Conservation (phyloP, 2,113 vertebrate genomes). For the Rynchops niger region DNA sequence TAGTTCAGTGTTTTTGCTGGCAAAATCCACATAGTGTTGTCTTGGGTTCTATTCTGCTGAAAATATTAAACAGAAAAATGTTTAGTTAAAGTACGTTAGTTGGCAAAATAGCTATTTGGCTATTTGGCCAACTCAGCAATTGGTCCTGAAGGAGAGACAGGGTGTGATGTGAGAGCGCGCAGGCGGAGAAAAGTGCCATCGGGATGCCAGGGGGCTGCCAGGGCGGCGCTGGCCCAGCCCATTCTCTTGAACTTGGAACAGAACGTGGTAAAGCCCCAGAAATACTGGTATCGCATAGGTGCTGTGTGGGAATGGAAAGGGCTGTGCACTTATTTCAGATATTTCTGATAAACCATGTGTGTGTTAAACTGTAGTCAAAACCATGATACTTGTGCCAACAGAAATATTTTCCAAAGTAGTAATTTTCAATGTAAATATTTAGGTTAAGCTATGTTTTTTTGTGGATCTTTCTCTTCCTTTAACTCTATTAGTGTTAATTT, state of each 20-base stretch:
- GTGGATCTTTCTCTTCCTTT: not conserved
- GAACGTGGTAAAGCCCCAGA: not conserved
- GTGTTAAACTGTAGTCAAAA: not conserved
- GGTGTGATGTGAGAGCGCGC: not conserved
- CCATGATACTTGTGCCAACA: not conserved
- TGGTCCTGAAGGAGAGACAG: not conserved
- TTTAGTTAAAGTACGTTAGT: not conserved
- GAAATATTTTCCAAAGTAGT: slow-evolving; percentile 53
- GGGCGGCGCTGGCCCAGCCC: fast-evolving
- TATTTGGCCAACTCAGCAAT: not conserved
- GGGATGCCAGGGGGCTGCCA: not conserved
- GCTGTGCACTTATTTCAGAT: not conserved
- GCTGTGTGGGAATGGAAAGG: not conserved
- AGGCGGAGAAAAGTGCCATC: not conserved
- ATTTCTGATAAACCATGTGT: slow-evolving; percentile 17
- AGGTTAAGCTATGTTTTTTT: not conserved
- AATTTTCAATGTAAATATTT: slow-evolving; percentile 55
- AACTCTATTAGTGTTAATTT: slow-evolving; percentile 28
- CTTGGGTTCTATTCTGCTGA: not conserved
- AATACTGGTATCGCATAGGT: not conserved
- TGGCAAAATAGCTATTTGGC: not conserved
- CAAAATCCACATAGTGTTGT: not conserved
- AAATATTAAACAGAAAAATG: not conserved
- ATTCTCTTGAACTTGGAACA: not conserved
- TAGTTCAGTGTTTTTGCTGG: not conserved